Evolutionary conservation across 2,113 vertebrate genomes (phyloP), one percentile per base, ranked within the genome.

Genomic region (Siphamia tubifer): DNA sequence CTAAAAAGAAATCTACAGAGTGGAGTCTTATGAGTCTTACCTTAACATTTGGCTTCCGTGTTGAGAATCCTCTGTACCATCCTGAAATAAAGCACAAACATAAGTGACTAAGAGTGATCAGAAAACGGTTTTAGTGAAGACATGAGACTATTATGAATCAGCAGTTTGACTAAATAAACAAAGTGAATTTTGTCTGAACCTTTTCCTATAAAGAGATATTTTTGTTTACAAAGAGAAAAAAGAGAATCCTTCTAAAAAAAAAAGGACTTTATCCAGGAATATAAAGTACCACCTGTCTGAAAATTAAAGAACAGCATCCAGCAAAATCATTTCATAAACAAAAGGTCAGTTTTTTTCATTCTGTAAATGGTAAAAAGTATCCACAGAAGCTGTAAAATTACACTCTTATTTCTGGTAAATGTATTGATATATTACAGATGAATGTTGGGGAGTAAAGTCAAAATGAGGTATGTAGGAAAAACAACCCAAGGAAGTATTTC

Each of bases 11-110:
- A 42, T 7, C 1, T 9, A 3, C 5, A 6, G 2, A 20, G 20
- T 2, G n/a, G 6, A 35, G 54, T 21, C 21, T 13, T 21, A 15
- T 20, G 44, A 25, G 3, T 6, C 79, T 92, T 92, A 99, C 97
- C 95, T 98, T 98, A 69, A 95, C 82, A 38, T 93, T 94, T 19
- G 96, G 95, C 81, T 93, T 98, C 92, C 93, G 96, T 38, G 93
- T 94, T 13, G 95, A 97, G 87, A 96, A 93, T 55, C 97, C 97
- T 93, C 96, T 86, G 91, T 94, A 99, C 97, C 97, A 99, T 66
- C 96, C 97, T 99, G 89, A 60, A 95, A 95, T 24, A 56, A 65
- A 77, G 55, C 38, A 87, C 5, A 86, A 20, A 51, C 31, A 55
- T 1, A 17, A 28, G 51, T 68, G 77, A 84, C 17, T 57, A 5